Evolutionary conservation across 2,888 invertebrate genomes (phyloP), one percentile per base, ranked within the genome.

Genomic region (Cosmopolites sordidus): DNA sequence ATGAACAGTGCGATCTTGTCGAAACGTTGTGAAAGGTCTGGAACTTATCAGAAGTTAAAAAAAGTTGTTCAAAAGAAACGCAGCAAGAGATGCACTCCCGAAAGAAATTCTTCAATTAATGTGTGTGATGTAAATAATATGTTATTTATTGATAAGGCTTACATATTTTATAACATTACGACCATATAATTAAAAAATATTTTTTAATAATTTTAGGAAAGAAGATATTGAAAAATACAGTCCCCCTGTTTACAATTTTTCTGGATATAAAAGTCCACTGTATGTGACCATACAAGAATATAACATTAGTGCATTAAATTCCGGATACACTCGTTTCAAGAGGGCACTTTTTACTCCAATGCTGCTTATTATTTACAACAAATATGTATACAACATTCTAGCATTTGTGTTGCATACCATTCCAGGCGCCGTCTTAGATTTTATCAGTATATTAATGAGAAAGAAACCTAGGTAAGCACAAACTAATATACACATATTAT

Each of bases 321-420:
- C 53, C 6, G 59, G 62, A 45, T 62, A 50, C 38, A 42, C 53
- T 1, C 62, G 61, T 0, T 64, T 64, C 38, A 62, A 61, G 40
- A 60, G 53, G 50, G 62, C 63, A 6, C 55, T 64, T 41, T 64
- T 63, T 62, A 54, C 54, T 40, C 63, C 63, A 41, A 58, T 60
- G 54, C 40, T 64, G 12, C 52, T 55, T 37, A 52, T 64, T 17
- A 38, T 60, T 1, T 40, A 63, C 22, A 62, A 55, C 30, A 56
- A 56, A 52, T 55, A 50, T 16, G 15, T 39, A 5, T 63, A 59
- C 33, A 8, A 41, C 2, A 15, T 58, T 1, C 16, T 58, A 14
- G 61, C 59, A 40, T 62, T 62, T 46, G 3, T 60, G 3, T 30
- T 65, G 9, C 65, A 65, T 40, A 58, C 57, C 2, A 42, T 63